These are phyloP conservation scores for Pachymerium ferrugineum DNA, from an alignment of 2,888 invertebrate genomes.

Conservation along the genomic window DNA sequence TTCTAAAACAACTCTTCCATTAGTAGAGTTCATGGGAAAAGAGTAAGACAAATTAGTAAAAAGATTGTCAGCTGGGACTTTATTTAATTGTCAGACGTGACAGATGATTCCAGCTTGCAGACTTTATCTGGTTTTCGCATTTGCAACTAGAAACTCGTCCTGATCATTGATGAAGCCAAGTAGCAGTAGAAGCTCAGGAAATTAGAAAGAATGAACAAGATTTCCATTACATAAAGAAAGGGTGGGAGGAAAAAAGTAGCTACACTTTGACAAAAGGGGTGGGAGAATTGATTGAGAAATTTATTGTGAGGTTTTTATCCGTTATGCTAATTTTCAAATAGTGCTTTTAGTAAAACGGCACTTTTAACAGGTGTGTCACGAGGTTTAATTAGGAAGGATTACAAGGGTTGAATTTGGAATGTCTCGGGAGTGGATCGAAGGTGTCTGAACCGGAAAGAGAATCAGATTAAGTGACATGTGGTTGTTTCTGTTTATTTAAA, in stretches of 20 bases:
- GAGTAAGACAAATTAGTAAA: background rate
- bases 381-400: conserved; percentile 2
- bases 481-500: background rate
- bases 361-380: background rate
- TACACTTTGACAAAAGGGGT: background rate
- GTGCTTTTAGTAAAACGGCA: background rate
- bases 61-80: background rate
- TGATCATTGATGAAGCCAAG: background rate
- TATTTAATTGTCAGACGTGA: background rate
- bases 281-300: background rate
- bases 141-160: background rate
- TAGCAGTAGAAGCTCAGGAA: background rate
- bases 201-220: background rate
- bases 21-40: too few species aligned
- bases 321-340: background rate
- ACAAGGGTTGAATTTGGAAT: background rate
- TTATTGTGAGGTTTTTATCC: background rate
- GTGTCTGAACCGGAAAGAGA: background rate
- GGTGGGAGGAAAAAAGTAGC: background rate
- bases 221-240: background rate
- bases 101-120: background rate
- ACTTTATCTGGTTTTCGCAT: background rate
- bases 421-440: background rate
- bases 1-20: background rate
- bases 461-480: background rate